phyloP scores from a whole-genome alignment of 2,888 invertebrate genomes.

The Dynastes hyllus region DNA sequence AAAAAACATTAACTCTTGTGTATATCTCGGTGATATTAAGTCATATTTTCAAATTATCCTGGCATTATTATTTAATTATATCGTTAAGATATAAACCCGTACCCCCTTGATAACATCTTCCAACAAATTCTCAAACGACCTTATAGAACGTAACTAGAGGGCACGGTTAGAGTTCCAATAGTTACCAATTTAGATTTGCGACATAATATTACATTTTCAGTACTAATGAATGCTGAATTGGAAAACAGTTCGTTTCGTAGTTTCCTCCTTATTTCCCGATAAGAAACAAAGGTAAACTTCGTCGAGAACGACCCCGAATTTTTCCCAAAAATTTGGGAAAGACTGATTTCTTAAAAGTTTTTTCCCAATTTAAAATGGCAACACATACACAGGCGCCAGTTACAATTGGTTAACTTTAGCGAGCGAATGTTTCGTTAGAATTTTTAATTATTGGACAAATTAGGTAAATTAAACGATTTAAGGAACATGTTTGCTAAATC shows the following conservation, averaged over 20 bases:
- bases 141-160: too few species aligned
- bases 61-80: too few species aligned
- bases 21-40: too few species aligned
- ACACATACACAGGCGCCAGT: conserved; percentile 25
- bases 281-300: conserved; percentile 39
- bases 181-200: not conserved
- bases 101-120: too few species aligned
- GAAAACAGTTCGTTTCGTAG: conserved; percentile 24
- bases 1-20: too few species aligned
- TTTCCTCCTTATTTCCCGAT: conserved; percentile 14
- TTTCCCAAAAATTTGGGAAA: too few species aligned
- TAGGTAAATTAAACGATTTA: conserved; percentile 10
- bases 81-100: not conserved
- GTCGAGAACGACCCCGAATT: conserved; percentile 23
- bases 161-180: not conserved
- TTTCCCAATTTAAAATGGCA: conserved; percentile 40
- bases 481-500: not conserved
- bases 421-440: conserved; percentile 21
- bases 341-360: conserved; percentile 44
- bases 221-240: conserved; percentile 36
- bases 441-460: conserved; percentile 16
- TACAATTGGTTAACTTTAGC: conserved; percentile 15
- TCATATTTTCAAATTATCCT: too few species aligned
- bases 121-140: too few species aligned
- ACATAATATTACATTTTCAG: conserved; percentile 18